Base-by-base conservation (phyloP, 2,113 vertebrate species). In the Stictonetta naevosa region DNA sequence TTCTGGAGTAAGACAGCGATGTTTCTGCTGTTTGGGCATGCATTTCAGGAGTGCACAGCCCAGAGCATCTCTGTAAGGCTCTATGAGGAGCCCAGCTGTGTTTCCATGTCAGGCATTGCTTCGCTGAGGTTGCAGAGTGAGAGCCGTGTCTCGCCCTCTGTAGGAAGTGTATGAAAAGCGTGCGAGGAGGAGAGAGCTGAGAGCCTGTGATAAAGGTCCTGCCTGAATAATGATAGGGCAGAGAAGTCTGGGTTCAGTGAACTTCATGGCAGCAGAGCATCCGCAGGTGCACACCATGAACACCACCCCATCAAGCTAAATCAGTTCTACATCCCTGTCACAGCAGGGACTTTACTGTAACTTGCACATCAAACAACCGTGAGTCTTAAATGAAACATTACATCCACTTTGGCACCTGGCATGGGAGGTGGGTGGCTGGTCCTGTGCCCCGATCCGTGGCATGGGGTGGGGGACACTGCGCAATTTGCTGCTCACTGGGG, bases 321-420 rank as follows among this genome's bases (percentile, higher is more conserved):
- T 76, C 53, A 11, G 11, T 73, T 73, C 92, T 84, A 25, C 79
- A 77, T 77, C 20, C 6, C 86, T 90, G 33, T 4, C 73, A 71
- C 28, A 53, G 86, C 25, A 29, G 79, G 36, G 46, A 16, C 11
- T 8, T 62, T 42, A 36, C 40, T 89, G 34, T 18, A 81, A 69
- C 64, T 83, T 83, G 15, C 17, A n/a, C 76, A 93, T 93, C 90
- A 93, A 95, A 62, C 63, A 63, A 62, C 58, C 42, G 22, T 36
- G 82, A 94, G 78, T 48, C 85, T 92, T 91, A 93, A 94, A 86
- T 86, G 90, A 89, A 83, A 93, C 42, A 60, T 95, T 79, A 73
- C 85, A 83, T 96, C 82, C 20, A 6, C 20, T 48, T 48, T 48
- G 46, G 20, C 46, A 48, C 46, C 46, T 11, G 46, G 20, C 10